Conservation (phyloP, 1,140 invertebrate species). For the Eubasilissa regina region DNA sequence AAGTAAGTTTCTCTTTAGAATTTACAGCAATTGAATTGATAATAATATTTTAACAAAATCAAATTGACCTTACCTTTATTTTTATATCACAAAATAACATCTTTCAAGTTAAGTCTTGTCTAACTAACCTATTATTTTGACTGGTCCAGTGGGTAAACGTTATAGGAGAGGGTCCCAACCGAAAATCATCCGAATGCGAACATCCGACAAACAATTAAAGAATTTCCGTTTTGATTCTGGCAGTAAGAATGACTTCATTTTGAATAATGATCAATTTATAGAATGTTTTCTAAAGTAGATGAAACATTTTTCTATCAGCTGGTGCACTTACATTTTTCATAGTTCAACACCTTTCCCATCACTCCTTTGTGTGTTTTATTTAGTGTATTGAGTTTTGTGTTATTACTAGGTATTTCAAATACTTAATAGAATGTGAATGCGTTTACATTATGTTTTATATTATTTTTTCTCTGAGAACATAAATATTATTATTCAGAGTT, state of each 20-base stretch:
- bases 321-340: constrained; percentile 53
- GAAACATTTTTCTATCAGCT: constrained; percentile 51
- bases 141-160: constrained; percentile 63
- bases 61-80: not conserved
- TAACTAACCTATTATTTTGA: constrained; percentile 54
- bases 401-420: constrained; percentile 31
- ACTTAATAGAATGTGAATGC: constrained; percentile 10
- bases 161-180: constrained; percentile 69
- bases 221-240: constrained; percentile 75
- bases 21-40: constrained; percentile 3
- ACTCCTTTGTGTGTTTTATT: constrained; percentile 39
- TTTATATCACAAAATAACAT: not conserved
- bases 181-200: constrained; percentile 73
- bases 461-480: too few species aligned
- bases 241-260: constrained; percentile 65
- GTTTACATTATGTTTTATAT: too few species aligned
- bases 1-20: constrained; percentile 81
- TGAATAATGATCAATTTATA: constrained; percentile 46
- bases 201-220: constrained; percentile 72
- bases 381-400: constrained; percentile 34
- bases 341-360: constrained; percentile 44
- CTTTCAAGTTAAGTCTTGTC: not conserved
- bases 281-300: constrained; percentile 48
- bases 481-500: too few species aligned
- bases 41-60: constrained; percentile 16